Base-by-base conservation (phyloP, 2,797 vertebrate genomes). In the Rhinogobio ventralis region DNA sequence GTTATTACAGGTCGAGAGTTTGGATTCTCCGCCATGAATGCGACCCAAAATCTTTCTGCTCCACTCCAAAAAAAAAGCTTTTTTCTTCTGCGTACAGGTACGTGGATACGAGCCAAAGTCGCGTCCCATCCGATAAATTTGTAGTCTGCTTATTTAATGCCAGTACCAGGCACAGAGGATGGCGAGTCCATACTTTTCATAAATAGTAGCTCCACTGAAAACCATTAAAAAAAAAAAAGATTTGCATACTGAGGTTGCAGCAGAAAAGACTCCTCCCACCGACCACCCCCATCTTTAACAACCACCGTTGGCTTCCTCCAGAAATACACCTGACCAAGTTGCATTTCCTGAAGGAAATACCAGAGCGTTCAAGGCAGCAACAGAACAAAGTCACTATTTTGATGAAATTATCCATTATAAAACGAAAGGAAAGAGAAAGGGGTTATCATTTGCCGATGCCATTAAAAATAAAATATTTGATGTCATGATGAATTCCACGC, bases 1-100 rank as follows among this genome's bases (percentile, higher is more conserved):
- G 86, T 89, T 55, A 86, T 79, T 30, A 89, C 81, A 30, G 69
- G 28, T 42, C 45, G 75, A 33, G 79, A 57, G 42, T 77, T 69
- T n/a, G 51, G 39, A 36, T 83, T 71, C 23, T 85, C 88, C 39
- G 83, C 88, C 88, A 89, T 89, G 13, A 78, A 57, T 67, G 71
- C 23, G 14, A 49, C 42, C 69, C 55, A n/a, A 69, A 77, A 39
- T 68, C 49, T 15, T 75, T 39, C 10, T 66, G 14, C 9, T 66
- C 42, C 30, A 23, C 57, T n/a, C 5, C 25, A 7, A 64, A 17
- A 60, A 46, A 57, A 57, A 0, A 6, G 9, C 15, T 6, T 14
- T 6, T 30, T 33, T 23, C 17, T 64, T 15, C 76, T 36, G 33
- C 36, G 36, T 78, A 13, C 49, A 45, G 23, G 23, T 39, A 39